Base-by-base conservation (phyloP, 2,888 invertebrate genomes). In the Lysandra coridon region DNA sequence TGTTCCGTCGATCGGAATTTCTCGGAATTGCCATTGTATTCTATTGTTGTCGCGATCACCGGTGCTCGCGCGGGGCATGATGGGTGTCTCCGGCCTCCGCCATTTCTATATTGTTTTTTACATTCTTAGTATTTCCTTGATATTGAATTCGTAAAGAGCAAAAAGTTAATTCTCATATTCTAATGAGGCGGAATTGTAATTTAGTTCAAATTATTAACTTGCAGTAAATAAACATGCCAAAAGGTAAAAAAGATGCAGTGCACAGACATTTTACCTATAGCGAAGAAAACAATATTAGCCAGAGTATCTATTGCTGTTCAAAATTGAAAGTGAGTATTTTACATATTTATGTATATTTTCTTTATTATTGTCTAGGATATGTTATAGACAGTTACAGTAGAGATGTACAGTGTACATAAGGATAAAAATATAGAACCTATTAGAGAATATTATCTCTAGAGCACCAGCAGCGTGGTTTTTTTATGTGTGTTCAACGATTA, bases 201-300 rank as follows among this genome's bases (percentile, higher is more conserved):
- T 62, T 62, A 62, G 62, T n/a, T 62, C 23, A 62, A 62, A 23
- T 62, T 23, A 62, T 23, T 62, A 7, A 62, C 23, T 62, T 7
- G 23, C 62, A 62, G 62, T 62, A 62, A 62, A 23, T 23, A 62
- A 23, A 62, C 23, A 62, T 62, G 62, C 62, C 62, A 62, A 62
- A 62, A 23, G n/a, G 62, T 62, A 62, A 23, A 62, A 62, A 62
- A 62, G 62, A 62, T 62, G 62, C 62, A 62, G 62, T 62, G 62
- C 62, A 62, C 62, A 62, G 62, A 62, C 62, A 62, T 62, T 62
- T 62, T 62, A 62, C 60, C 23, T 62, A 62, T 62, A 62, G n/a
- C 60, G n/a, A 62, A 62, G 60, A 62, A 62, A 62, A 62, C 62
- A 62, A 62, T 7, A 62, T 62, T 7, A 62, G 62, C 62, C 62